Evolutionary conservation across 2,888 invertebrate genomes (phyloP).

Genomic region (Netelia virgata): DNA sequence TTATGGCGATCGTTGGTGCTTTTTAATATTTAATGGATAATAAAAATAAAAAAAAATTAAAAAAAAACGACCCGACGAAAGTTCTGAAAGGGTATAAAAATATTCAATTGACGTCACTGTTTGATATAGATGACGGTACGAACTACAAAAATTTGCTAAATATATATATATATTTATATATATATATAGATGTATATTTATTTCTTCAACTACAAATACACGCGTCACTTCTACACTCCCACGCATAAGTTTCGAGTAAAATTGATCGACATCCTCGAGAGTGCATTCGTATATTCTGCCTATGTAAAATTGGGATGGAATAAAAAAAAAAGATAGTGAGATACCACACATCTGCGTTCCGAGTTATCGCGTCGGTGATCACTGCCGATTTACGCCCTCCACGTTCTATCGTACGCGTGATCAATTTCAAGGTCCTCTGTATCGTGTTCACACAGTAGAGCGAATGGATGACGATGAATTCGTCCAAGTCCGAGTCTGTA

Average conservation of each 20-base stretch:
- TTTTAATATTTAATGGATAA: too few relatives aligned
- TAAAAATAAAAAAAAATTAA: too few relatives aligned
- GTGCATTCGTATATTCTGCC: constrained; percentile 7
- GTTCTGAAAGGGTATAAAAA: too few relatives aligned
- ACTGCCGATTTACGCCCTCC: background rate
- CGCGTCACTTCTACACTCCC: constrained; percentile 50
- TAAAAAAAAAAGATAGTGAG: background rate
- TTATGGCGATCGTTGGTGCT: too few relatives aligned
- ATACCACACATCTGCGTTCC: background rate
- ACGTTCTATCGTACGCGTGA: background rate
- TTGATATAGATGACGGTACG: background rate
- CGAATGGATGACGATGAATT: too few relatives aligned
- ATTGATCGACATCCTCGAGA: constrained; percentile 11
- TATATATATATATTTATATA: constrained; percentile 63
- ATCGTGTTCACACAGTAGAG: background rate
- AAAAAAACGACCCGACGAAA: too few relatives aligned
- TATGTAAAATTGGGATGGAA: background rate
- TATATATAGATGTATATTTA: constrained; percentile 68
- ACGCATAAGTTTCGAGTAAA: constrained; percentile 20
- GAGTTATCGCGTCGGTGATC: background rate
- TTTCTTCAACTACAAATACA: constrained; percentile 72
- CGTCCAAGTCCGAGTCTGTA: too few relatives aligned
- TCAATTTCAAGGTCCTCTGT: background rate
- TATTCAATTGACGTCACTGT: too few relatives aligned
- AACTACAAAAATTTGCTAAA: background rate